These are phyloP conservation scores for Halictus quadricinctus DNA, from an alignment of 2,888 invertebrate genomes.

Conservation along the genomic window DNA sequence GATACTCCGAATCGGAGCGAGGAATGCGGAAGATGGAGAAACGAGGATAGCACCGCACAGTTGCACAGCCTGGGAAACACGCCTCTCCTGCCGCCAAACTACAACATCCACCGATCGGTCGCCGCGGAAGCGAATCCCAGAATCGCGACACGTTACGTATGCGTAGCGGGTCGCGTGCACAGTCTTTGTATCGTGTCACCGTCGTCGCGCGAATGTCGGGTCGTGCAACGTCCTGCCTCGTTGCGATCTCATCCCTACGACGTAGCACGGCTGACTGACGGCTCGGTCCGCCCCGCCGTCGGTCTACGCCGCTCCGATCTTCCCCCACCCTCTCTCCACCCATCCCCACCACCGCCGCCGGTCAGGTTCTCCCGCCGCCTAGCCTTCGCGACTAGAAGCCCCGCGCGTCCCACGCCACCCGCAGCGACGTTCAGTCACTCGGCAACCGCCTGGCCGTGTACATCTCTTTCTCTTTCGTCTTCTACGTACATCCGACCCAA, in stretches of 20 bases:
- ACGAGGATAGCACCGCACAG: slow-evolving; percentile 60
- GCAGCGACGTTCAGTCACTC: slow-evolving; percentile 59
- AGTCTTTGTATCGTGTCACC: slow-evolving; percentile 51
- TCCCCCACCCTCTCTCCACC: slow-evolving; percentile 8
- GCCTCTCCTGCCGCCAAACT: slow-evolving; percentile 41
- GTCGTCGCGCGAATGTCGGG: slow-evolving; percentile 60
- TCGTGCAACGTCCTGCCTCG: slow-evolving; percentile 60
- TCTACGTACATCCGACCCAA: not conserved
- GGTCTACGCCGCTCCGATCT: slow-evolving; percentile 53
- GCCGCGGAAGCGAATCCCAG: slow-evolving; percentile 2
- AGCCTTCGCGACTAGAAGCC: slow-evolving; percentile 17
- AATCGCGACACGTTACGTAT: slow-evolving; percentile 26
- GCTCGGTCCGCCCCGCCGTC: slow-evolving; percentile 65
- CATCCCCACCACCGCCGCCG: not conserved
- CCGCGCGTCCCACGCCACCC: slow-evolving; percentile 60
- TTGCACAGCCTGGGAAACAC: slow-evolving; percentile 62
- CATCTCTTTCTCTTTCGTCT: slow-evolving; percentile 36
- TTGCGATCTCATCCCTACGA: slow-evolving; percentile 74
- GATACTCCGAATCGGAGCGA: slow-evolving; percentile 51
- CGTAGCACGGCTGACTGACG: slow-evolving; percentile 79
- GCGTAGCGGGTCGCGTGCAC: slow-evolving; percentile 34
- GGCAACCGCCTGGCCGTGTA: slow-evolving; percentile 49
- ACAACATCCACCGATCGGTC: slow-evolving; percentile 9
- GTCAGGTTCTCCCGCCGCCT: slow-evolving; percentile 25
- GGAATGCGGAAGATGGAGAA: slow-evolving; percentile 63